A percentile compares a stretch with the other conserved stretches of the same genome.
Conservation (phyloP, 2,113 vertebrate genomes). For the Hyla sarda region DNA sequence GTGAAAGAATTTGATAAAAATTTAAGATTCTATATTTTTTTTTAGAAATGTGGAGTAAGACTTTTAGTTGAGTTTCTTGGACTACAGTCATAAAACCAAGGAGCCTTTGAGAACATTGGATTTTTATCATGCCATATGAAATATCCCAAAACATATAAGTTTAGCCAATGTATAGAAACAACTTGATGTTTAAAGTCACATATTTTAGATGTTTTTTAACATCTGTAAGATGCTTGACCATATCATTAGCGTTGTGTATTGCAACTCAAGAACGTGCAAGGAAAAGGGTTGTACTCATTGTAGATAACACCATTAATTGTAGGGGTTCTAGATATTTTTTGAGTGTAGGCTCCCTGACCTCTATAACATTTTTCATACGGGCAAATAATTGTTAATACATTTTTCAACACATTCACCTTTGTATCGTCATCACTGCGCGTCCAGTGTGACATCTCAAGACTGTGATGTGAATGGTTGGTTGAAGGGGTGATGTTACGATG, state of each 20-base stretch:
- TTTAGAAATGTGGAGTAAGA: slow-evolving; percentile 9
- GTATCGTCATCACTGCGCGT: not conserved
- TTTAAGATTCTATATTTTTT: slow-evolving; percentile 24
- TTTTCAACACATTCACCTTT: not conserved
- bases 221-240: not conserved
- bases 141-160: not conserved
- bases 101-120: not conserved
- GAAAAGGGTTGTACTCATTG: not conserved
- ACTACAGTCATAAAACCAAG: slow-evolving; percentile 8
- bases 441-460: no score
- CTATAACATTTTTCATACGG: not conserved
- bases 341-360: not conserved
- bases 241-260: not conserved
- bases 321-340: not conserved
- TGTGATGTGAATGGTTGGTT: not conserved
- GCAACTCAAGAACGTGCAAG: not conserved
- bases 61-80: not conserved
- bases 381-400: not conserved
- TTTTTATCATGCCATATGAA: slow-evolving; percentile 22
- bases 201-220: not conserved
- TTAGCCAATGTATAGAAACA: not conserved
- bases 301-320: not conserved
- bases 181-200: not conserved
- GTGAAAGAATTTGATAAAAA: slow-evolving; percentile 13
- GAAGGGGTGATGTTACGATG: not conserved